Evolutionary conservation across 2,113 vertebrate species (phyloP), one percentile per base, ranked within the genome.

Genomic region (Mystacornis crossleyi): DNA sequence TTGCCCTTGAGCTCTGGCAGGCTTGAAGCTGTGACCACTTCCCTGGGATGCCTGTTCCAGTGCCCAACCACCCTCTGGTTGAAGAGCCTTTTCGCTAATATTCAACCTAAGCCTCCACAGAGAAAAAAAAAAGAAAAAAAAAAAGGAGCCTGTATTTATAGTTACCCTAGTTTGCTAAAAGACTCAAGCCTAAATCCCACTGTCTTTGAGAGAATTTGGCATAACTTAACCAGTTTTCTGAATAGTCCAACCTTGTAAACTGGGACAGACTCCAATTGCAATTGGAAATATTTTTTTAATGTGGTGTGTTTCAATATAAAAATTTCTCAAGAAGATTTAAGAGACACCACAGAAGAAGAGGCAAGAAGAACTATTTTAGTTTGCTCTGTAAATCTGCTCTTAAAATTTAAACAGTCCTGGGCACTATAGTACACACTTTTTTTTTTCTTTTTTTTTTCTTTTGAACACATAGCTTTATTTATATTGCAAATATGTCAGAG

Each of bases 211-310:
- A 67, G 53, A 77, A 51, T 51, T 51, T 51, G 45, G 45, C 14
- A 23, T 21, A 51, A 60, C 5, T 45, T 60, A 12, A 43, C 38
- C 54, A 38, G 23, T 28, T 45, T 77, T 53, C 62, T 77, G 62
- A 51, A 51, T 21, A 67, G 36, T 51, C 62, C 33, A 69, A 5
- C 45, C 62, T 28, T 77, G 36, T 33, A 60, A 77, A 60, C 28
- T 0, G 0, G 21, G 26, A 45, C 26, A 36, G 38, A 38, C 8
- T 33, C 72, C 33, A 51, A 23, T 1, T 43, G 38, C 47, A 67
- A 8, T 53, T 38, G 54, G 45, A 33, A 45, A 53, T 53, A 18
- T 15, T 36, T 28, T 28, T 53, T 69, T 50, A 33, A 86, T 28
- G 38, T 51, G 45, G 45, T 33, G 26, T 51, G 18, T 53, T 60